Evolutionary conservation across 2,888 invertebrate genomes (phyloP).

Genomic region (Desoria tigrina): DNA sequence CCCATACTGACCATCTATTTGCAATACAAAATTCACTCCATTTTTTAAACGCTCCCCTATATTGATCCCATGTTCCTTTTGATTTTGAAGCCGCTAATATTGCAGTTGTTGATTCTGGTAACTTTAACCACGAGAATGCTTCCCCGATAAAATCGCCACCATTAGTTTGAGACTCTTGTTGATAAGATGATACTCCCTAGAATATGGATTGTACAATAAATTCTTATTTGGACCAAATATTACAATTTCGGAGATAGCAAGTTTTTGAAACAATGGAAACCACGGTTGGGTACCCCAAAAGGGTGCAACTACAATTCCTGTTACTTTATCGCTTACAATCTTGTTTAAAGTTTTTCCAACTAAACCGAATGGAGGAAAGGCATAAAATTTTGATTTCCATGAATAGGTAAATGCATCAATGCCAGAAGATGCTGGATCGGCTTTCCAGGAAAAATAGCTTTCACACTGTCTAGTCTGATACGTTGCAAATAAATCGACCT

Average conservation of each 20-base stretch:
- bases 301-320: conserved; percentile 28
- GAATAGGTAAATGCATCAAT: conserved; percentile 30
- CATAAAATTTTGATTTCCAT: conserved; percentile 26
- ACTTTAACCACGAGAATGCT: not conserved
- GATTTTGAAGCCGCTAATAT: not conserved
- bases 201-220: too few species aligned
- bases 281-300: conserved; percentile 32
- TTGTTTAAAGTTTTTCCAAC: conserved; percentile 23
- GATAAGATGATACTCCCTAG: too few species aligned
- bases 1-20: too few species aligned
- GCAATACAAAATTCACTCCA: conserved; percentile 3
- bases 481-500: conserved; percentile 35
- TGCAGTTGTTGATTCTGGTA: not conserved
- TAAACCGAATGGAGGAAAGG: conserved; percentile 35
- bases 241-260: conserved; percentile 10
- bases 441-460: conserved; percentile 24
- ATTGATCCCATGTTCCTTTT: not conserved
- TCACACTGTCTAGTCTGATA: conserved; percentile 20
- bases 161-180: too few species aligned
- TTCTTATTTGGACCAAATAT: too few species aligned
- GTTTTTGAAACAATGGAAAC: conserved; percentile 22
- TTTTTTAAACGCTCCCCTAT: not conserved
- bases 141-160: not conserved
- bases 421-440: conserved; percentile 21
- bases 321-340: conserved; percentile 18